Base-by-base conservation (phyloP, 1,140 invertebrate genomes). In the Daktulosphaira vitifoliae region DNA sequence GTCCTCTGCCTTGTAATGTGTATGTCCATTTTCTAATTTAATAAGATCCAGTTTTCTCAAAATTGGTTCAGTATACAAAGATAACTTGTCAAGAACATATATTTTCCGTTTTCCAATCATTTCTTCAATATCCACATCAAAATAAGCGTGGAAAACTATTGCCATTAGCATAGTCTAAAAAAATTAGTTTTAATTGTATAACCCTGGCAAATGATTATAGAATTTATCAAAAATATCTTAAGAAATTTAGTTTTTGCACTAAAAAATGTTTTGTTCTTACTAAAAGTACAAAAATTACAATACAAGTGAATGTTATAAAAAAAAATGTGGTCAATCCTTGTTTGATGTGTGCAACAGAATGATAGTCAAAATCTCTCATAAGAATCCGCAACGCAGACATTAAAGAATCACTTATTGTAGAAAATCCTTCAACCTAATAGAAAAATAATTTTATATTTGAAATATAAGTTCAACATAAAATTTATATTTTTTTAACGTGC, bases 401-500 rank as follows among this genome's bases (percentile, higher is more conserved):
- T 2, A 62, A 6, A 0, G 56, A 62, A n/a, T 29, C n/a, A 5
- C 38, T 7, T 3, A 62, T 22, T 6, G 42, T 62, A 6, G 56
- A 62, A 11, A 62, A 62, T 62, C 25, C 56, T 62, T 48, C 29
- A 26, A 46, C 42, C 56, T 62, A 5, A 22, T 16, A 33, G 29
- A 6, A 11, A 6, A 11, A 33, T 33, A 11, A 6, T 33, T 5
- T 33, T 33, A 33, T 5, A 33, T 33, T 5, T 33, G 11, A 33
- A 33, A 11, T 33, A 6, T 33, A 6, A 33, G 29, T 33, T 5
- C 29, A 11, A 33, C 29, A 6, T 33, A 5, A 11, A 33, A 33
- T 33, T 6, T 33, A n/a, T n/a, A n/a, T n/a, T n/a, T n/a, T n/a
- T n/a, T n/a, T n/a, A n/a, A 33, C 29, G 5, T 33, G 44, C 56